Conservation (phyloP, 2,113 vertebrate species). For the Dipodomys spectabilis region DNA sequence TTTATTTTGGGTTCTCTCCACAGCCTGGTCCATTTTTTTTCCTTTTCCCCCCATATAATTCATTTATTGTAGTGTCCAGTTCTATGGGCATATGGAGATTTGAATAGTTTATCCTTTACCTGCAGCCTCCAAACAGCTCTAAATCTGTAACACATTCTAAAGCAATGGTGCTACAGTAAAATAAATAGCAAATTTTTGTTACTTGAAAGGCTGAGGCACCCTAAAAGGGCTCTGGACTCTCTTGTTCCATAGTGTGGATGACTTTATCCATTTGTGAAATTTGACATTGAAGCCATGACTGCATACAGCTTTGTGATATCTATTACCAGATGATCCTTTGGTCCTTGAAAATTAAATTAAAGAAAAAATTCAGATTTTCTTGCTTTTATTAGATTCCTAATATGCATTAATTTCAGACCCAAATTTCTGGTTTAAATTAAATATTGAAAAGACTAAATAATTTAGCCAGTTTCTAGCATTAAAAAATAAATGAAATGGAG, state of each 20-base stretch:
- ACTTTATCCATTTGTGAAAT: neutral
- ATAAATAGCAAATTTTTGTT: neutral
- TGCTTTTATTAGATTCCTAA: neutral
- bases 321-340: neutral
- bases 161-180: too few relatives aligned
- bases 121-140: neutral
- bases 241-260: neutral
- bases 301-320: neutral
- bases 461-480: neutral
- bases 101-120: neutral
- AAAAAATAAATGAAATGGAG: neutral
- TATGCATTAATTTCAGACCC: constrained; percentile 15
- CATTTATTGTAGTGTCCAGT: neutral
- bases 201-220: neutral
- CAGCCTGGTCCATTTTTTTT: neutral
- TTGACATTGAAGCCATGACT: neutral
- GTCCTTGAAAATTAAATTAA: neutral
- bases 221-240: too few relatives aligned
- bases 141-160: neutral
- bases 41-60: neutral
- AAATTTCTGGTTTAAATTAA: constrained; percentile 29
- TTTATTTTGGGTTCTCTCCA: neutral
- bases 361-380: neutral
- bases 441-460: constrained; percentile 11
- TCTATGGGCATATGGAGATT: neutral